Base-by-base conservation (phyloP, 2,888 invertebrate genomes). In the Ferdinandea cuprea region DNA sequence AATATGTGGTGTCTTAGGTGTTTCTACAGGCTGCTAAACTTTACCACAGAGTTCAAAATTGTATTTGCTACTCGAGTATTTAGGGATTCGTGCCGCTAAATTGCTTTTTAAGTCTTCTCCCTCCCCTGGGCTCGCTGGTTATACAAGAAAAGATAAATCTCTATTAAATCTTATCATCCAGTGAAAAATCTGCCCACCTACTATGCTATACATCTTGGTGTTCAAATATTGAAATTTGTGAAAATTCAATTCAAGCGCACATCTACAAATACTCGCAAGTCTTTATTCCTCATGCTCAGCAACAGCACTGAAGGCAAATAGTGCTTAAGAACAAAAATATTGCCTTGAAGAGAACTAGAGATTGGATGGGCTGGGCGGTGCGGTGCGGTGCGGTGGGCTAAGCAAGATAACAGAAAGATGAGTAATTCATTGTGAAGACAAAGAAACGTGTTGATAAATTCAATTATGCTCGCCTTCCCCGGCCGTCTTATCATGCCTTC, bases 401-500 rank as follows among this genome's bases (percentile, higher is more conserved):
- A 19, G 21, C 13, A 69, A n/a, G 80, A 81, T 83, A 72, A 77
- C 54, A 48, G 50, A 69, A 83, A 83, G 72, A 83, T 83, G 83
- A 83, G 83, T 83, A 78, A 83, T 83, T 83, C 78, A 78, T 83
- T 78, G 83, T 72, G 78, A 83, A 83, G 83, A 78, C 83, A 83
- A 83, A 78, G 78, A 68, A 78, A 83, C 78, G 83, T 83, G 83
- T 83, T 83, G 83, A 83, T 83, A 83, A 83, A 83, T 83, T 83
- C 83, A 83, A 83, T 83, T 83, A 83, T 83, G 56, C 73, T 83
- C 68, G 65, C 50, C 50, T 50, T 30, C 46, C 17, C 40, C 44
- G 17, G 35, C 61, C 44, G 17, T 42, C 61, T 61, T 72, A 81
- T 77, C 72, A 72, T 30, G 83, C 78, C 78, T 63, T 44, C 52